Evolutionary conservation across 2,888 invertebrate genomes (phyloP).

Genomic region (Aphodius sticticus): DNA sequence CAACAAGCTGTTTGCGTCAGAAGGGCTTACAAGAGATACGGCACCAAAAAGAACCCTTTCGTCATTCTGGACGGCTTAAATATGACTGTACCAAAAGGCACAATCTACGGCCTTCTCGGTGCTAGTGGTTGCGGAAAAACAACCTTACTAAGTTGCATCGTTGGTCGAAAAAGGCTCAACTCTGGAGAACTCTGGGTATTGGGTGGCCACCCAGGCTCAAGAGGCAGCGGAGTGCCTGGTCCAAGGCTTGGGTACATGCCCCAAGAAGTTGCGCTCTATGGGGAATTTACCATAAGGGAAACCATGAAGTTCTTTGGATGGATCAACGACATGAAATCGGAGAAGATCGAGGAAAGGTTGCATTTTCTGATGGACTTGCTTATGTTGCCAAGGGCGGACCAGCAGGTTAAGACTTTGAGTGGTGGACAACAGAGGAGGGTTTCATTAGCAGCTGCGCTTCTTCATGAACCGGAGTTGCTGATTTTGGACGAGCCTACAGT

Average conservation of each 20-base stretch:
- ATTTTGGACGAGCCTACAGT: conserved; percentile 95
- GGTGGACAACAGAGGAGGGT: conserved; percentile 92
- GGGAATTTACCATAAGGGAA: conserved; percentile 58
- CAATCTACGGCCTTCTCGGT: conserved; percentile 82
- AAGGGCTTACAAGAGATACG: conserved; percentile 85
- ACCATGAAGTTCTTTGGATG: conserved; percentile 58
- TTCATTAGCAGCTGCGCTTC: conserved; percentile 85
- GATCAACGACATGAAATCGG: conserved; percentile 54
- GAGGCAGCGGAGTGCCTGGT: conserved; percentile 87
- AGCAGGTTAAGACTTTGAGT: conserved; percentile 76
- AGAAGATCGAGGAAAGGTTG: conserved; percentile 53
- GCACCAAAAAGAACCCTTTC: conserved; percentile 78
- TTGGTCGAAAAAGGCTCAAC: conserved; percentile 81
- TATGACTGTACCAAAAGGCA: conserved; percentile 91
- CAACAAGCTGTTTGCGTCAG: conserved; percentile 87
- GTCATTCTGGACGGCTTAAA: conserved; percentile 86
- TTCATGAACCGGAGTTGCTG: conserved; percentile 88
- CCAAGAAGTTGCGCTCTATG: conserved; percentile 58
- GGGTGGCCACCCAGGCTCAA: conserved; percentile 80
- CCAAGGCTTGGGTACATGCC: conserved; percentile 79
- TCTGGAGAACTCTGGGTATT: conserved; percentile 86
- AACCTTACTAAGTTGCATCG: conserved; percentile 84
- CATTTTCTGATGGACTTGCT: conserved; percentile 54
- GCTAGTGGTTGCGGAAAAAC: conserved; percentile 94
- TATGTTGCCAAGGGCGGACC: conserved; percentile 53